Conservation (phyloP, 2,797 vertebrate genomes). For the Epinephelus awoara region DNA sequence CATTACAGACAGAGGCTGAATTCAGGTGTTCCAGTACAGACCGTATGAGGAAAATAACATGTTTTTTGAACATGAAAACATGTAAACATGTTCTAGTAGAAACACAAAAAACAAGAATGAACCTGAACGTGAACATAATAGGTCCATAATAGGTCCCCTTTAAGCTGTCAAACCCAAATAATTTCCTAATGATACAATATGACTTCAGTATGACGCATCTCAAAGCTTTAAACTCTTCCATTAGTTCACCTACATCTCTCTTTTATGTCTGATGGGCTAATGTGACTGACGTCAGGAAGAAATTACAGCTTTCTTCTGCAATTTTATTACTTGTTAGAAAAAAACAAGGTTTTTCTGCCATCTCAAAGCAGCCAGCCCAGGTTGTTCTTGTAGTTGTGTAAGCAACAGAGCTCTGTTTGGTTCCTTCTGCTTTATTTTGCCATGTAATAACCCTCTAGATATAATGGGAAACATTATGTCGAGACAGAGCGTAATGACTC, state of each 20-base stretch:
- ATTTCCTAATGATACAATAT: background rate
- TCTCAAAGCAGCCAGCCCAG: background rate
- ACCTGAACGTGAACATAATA: no score
- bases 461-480: slow-evolving; percentile 54
- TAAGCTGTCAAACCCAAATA: slow-evolving; percentile 1
- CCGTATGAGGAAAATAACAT: no score
- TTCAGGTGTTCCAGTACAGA: no score
- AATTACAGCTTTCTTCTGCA: slow-evolving; percentile 54
- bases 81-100: no score
- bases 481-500: slow-evolving; percentile 61
- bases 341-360: background rate
- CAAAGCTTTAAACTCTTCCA: slow-evolving; percentile 15
- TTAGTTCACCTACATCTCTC: slow-evolving; percentile 8
- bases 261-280: slow-evolving; percentile 25
- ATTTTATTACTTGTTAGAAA: slow-evolving; percentile 36
- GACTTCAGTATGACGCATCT: background rate
- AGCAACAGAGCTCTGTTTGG: slow-evolving; percentile 22
- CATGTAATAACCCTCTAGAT: slow-evolving; percentile 45
- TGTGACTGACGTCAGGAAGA: slow-evolving; percentile 18
- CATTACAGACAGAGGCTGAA: no score
- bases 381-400: slow-evolving; percentile 18
- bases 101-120: no score
- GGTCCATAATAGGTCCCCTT: no score
- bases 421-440: slow-evolving; percentile 43
- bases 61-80: no score